Percentiles rank a stretch among this genome's conserved stretches.
phyloP scores from a whole-genome alignment of 2,113 vertebrate species.

The zebrafish (Danio rerio) region GRCz12tu NC_133181.1:6545501-6546000 shows the following conservation, averaged over 20 bases:
- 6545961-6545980: constrained; percentile 52
- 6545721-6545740: constrained; percentile 26
- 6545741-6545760: constrained; percentile 35
- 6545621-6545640: constrained; percentile 5
- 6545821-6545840: constrained; percentile 49
- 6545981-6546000: constrained; percentile 51
- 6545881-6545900: background rate
- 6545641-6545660: constrained; percentile 40
- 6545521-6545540: constrained; percentile 35
- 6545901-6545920: background rate
- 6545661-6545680: constrained; percentile 40
- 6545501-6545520: background rate
- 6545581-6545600: constrained; percentile 29
- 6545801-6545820: constrained; percentile 39
- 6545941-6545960: constrained; percentile 3
- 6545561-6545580: constrained; percentile 42
- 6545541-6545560: constrained; percentile 25
- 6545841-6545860: background rate
- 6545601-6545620: constrained; percentile 24
- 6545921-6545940: background rate
- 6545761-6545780: constrained; percentile 28
- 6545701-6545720: background rate
- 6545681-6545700: constrained; percentile 35
- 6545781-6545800: constrained; percentile 32
- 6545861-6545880: background rate